Base-by-base conservation (phyloP, 2,797 vertebrate genomes). In the Sebastes kiyomatsui region DNA sequence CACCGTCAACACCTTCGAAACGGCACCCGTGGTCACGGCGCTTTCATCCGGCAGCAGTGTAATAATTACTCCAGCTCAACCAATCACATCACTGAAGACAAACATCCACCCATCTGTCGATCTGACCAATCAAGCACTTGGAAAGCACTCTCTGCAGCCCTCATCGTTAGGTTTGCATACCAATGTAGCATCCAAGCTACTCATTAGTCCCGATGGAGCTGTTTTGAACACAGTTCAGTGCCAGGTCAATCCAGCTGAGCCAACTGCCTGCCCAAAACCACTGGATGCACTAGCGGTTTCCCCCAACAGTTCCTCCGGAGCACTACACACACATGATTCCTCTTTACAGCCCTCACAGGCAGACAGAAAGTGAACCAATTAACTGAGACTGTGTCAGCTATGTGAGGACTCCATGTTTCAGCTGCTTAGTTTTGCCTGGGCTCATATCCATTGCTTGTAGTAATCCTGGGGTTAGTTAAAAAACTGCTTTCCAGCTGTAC, bases 181-280 rank as follows among this genome's bases (percentile, higher is more conserved):
- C 73, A 95, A 93, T 67, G 89, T 93, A 72, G 55, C 83, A 68
- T 81, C 96, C 91, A 97, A 97, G 90, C 93, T 98, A 59, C 93
- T 98, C 82, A 94, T 97, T 83, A 97, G 97, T 93, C 97, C 97
- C 60, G 97, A 98, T 82, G 96, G 97, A 75, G 96, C 96, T 14
- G 93, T 98, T 96, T 86, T 98, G 90, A 98, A 96, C 94, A 92
- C 96, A 90, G 92, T 96, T 92, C 95, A 93, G 93, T 90, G 94
- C 74, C 94, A 96, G 78, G 77, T 91, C 25, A 79, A 75, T 69
- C 59, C 89, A 67, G 77, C 93, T 75, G 90, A 95, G 87, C 84
- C 93, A 85, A 92, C 85, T 23, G 30, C 33, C 69, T 78, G 61
- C 64, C 80, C 89, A 28, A 92, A 91, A 83, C 82, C 89, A n/a